phyloP scores from a whole-genome alignment of 1,140 invertebrate species.

The Apis laboriosa region DNA sequence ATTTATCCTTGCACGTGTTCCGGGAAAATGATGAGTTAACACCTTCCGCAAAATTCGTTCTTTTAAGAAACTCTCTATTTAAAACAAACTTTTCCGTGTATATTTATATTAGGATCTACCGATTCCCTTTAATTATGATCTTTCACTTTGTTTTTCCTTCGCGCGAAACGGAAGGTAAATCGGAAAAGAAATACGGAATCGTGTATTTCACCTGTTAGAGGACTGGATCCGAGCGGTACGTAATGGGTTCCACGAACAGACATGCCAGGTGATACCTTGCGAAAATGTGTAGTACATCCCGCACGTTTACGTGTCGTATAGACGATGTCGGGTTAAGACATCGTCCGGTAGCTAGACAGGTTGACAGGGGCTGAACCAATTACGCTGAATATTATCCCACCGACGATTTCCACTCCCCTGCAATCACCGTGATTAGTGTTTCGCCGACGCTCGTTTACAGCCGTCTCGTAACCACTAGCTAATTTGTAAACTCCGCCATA shows the following conservation, averaged over 20 bases:
- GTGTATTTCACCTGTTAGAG: slow-evolving; percentile 12
- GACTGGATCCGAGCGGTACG: slow-evolving; percentile 35
- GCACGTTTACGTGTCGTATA: slow-evolving; percentile 56
- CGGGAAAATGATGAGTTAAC: no score
- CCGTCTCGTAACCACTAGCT: slow-evolving; percentile 69
- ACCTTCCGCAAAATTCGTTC: neutral
- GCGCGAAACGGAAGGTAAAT: neutral
- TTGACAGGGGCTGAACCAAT: slow-evolving; percentile 79
- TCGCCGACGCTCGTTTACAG: slow-evolving; percentile 71
- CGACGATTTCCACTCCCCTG: slow-evolving; percentile 73
- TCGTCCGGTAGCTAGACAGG: slow-evolving; percentile 73
- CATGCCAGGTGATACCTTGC: slow-evolving; percentile 63
- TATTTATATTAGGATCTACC: neutral
- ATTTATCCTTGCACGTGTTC: no score
- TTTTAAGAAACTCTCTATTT: neutral
- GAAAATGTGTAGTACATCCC: slow-evolving; percentile 64
- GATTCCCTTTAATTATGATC: slow-evolving; percentile 10
- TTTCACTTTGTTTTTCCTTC: slow-evolving; percentile 25
- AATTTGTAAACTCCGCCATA: slow-evolving; percentile 73
- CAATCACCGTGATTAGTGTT: slow-evolving; percentile 78
- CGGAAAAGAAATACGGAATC: slow-evolving; percentile 32
- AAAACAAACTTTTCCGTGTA: neutral
- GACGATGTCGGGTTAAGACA: slow-evolving; percentile 71
- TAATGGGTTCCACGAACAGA: slow-evolving; percentile 67
- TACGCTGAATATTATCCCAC: slow-evolving; percentile 76